Percentiles rank a stretch among this genome's conserved stretches.
These are phyloP conservation scores for Callyntrura guangdongensis DNA, from an alignment of 2,888 invertebrate genomes.

Conservation along the genomic window DNA sequence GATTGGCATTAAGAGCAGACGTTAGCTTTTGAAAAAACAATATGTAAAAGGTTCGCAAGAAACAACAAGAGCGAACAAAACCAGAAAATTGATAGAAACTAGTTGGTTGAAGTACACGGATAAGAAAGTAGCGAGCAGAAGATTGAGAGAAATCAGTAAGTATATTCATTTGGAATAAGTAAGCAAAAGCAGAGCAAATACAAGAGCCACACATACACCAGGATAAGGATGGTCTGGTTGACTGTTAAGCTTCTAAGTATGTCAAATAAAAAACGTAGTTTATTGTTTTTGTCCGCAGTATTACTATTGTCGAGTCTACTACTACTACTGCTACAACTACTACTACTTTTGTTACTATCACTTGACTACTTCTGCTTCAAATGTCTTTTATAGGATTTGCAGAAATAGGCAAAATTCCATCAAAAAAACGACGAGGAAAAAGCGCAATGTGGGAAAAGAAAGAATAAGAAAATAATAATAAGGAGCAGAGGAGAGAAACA, in stretches of 20 bases:
- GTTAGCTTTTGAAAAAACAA: constrained; percentile 15
- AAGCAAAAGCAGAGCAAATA: background rate
- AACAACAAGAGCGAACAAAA: background rate
- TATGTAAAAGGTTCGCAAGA: background rate
- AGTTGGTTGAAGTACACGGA: constrained; percentile 37
- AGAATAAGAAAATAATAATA: constrained; percentile 47
- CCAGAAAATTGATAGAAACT: constrained; percentile 39
- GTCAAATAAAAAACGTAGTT: constrained; percentile 73
- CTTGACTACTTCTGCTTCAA: constrained; percentile 57
- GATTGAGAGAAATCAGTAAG: constrained; percentile 29
- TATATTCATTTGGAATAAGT: constrained; percentile 1
- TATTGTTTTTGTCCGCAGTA: constrained; percentile 74
- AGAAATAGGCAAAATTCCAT: constrained; percentile 59
- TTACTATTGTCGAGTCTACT: background rate
- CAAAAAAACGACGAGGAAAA: constrained; percentile 27
- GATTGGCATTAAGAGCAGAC: background rate
- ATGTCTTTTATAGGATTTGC: constrained; percentile 71
- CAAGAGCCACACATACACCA: background rate
- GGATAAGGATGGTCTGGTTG: constrained; percentile 51
- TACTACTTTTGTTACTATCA: constrained; percentile 2
- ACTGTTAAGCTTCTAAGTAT: constrained; percentile 68
- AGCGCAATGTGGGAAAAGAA: background rate
- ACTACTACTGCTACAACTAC: background rate
- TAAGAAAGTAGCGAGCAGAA: constrained; percentile 10
- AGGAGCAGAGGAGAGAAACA: constrained; percentile 18